These are phyloP conservation scores for Drosophila tsacasi DNA, from an alignment of 1,140 invertebrate genomes.

Conservation along the genomic window DNA sequence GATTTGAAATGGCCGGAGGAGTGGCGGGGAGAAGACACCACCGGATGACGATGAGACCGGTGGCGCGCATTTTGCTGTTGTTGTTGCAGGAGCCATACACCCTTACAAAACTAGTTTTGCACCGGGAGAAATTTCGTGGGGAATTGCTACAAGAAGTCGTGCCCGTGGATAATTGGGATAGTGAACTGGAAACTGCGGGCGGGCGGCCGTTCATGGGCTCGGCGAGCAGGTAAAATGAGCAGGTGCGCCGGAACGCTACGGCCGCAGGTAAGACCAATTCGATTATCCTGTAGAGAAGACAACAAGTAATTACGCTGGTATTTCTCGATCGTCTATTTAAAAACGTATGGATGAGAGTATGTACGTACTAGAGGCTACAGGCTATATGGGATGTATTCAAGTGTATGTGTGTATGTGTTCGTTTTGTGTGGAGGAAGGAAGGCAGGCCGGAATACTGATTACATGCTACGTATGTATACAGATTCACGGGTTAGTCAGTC, in stretches of 20 bases:
- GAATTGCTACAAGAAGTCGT: constrained; percentile 6
- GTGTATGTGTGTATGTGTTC: constrained; percentile 15
- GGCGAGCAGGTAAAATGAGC: constrained; percentile 54
- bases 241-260: constrained; percentile 50
- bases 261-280: constrained; percentile 47
- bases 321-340: constrained; percentile 40
- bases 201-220: not conserved
- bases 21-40: constrained; percentile 22
- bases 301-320: constrained; percentile 53
- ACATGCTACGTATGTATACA: constrained; percentile 65
- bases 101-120: constrained; percentile 79
- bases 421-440: constrained; percentile 15
- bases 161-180: constrained; percentile 47
- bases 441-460: constrained; percentile 61
- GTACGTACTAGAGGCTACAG: not conserved
- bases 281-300: constrained; percentile 50
- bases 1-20: constrained; percentile 4
- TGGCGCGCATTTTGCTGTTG: constrained; percentile 46
- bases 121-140: constrained; percentile 63
- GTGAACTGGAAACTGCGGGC: constrained; percentile 34
- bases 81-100: constrained; percentile 46
- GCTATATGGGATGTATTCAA: constrained; percentile 27
- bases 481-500: constrained; percentile 62
- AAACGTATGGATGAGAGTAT: constrained; percentile 8
- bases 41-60: constrained; percentile 29